Conservation (phyloP, 2,888 invertebrate species). For the Drosophila neotestacea region DNA sequence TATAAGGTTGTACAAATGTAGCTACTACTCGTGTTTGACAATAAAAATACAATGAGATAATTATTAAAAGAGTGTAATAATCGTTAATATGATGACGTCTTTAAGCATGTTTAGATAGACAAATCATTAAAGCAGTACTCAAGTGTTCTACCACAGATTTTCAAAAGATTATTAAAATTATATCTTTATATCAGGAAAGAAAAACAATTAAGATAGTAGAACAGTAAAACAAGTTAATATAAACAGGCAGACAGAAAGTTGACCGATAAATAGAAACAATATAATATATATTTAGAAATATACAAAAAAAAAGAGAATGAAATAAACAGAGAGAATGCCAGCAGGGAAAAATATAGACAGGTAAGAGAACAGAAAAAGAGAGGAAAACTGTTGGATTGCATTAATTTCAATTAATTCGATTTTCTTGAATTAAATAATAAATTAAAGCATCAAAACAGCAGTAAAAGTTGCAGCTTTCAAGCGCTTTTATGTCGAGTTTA, state of each 20-base stretch:
- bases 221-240: too few species aligned
- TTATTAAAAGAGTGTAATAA: conserved; percentile 28
- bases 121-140: neutral
- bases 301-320: too few species aligned
- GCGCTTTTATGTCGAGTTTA: neutral
- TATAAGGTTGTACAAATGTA: conserved; percentile 19
- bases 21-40: conserved; percentile 43
- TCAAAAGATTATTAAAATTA: neutral
- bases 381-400: neutral
- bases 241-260: too few species aligned
- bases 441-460: neutral
- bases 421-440: neutral
- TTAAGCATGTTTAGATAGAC: neutral
- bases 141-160: neutral
- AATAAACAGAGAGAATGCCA: too few species aligned
- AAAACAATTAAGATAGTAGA: neutral
- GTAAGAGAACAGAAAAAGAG: neutral
- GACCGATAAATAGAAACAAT: too few species aligned
- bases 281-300: too few species aligned
- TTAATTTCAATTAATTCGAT: neutral
- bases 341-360: too few species aligned
- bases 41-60: conserved; percentile 18
- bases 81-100: conserved; percentile 15
- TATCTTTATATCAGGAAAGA: neutral
- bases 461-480: neutral